phyloP scores from a whole-genome alignment of 2,888 invertebrate species.

The Chymomyza fuscimana region DNA sequence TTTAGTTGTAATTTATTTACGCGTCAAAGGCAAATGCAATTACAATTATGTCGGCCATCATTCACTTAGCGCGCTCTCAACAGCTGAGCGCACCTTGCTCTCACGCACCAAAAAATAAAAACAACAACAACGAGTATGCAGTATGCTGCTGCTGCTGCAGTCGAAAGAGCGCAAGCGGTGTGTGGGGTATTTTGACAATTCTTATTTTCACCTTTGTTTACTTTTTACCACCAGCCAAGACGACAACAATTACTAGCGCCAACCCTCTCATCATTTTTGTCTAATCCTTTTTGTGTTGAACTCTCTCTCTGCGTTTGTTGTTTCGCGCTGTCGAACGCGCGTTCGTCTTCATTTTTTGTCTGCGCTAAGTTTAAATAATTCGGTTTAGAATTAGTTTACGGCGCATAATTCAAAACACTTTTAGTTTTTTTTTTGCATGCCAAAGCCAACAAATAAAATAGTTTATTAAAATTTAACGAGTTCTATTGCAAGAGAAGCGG shows the following conservation, averaged over 20 bases:
- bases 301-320: too few species aligned
- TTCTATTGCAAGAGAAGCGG: neutral
- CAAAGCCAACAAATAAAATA: conserved; percentile 26
- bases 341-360: neutral
- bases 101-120: neutral
- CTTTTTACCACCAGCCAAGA: conserved; percentile 1
- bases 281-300: neutral
- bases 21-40: neutral
- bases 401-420: neutral
- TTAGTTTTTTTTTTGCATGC: conserved; percentile 27
- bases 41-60: conserved; percentile 6
- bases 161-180: neutral
- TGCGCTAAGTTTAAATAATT: neutral
- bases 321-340: neutral
- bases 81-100: conserved; percentile 36
- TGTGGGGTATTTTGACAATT: conserved; percentile 29
- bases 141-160: too few species aligned
- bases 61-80: conserved; percentile 1
- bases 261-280: neutral
- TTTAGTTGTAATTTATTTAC: neutral
- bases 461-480: neutral
- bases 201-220: conserved; percentile 23
- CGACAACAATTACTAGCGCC: neutral
- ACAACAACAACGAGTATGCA: neutral
- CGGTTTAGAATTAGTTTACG: neutral